phyloP scores from a whole-genome alignment of 2,797 vertebrate species.

The Spondyliosoma cantharus region DNA sequence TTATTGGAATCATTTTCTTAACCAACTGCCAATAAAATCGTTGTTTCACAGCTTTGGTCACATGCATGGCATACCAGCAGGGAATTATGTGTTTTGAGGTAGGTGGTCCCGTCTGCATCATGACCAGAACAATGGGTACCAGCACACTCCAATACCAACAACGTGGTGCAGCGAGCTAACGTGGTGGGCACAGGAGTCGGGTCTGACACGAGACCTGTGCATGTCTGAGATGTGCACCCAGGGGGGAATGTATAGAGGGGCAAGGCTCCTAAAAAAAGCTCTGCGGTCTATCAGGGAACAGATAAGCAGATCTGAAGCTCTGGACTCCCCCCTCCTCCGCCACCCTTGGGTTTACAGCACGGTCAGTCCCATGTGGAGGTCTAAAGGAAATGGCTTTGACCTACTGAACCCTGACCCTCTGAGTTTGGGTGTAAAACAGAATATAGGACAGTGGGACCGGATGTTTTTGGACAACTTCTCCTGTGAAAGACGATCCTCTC shows the following conservation, averaged over 20 bases:
- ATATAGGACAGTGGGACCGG: constrained; percentile 73
- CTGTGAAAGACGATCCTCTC: constrained; percentile 65
- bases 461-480: constrained; percentile 74
- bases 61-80: constrained; percentile 73
- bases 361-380: constrained; percentile 69
- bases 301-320: constrained; percentile 45
- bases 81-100: constrained; percentile 73
- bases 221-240: constrained; percentile 35
- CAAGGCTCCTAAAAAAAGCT: constrained; percentile 26
- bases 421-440: constrained; percentile 71
- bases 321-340: constrained; percentile 28
- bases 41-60: constrained; percentile 69
- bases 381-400: constrained; percentile 78
- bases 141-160: constrained; percentile 54
- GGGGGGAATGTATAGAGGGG: neutral
- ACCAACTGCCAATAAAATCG: neutral
- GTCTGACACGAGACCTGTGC: constrained; percentile 41
- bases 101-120: constrained; percentile 79
- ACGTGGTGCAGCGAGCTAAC: constrained; percentile 20
- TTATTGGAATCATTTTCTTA: no score
- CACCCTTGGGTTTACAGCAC: constrained; percentile 50
- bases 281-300: constrained; percentile 44
- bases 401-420: constrained; percentile 68
- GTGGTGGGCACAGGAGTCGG: constrained; percentile 49
- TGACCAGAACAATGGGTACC: constrained; percentile 76